Conservation (phyloP, 2,113 vertebrate species). For the Sprattus sprattus region DNA sequence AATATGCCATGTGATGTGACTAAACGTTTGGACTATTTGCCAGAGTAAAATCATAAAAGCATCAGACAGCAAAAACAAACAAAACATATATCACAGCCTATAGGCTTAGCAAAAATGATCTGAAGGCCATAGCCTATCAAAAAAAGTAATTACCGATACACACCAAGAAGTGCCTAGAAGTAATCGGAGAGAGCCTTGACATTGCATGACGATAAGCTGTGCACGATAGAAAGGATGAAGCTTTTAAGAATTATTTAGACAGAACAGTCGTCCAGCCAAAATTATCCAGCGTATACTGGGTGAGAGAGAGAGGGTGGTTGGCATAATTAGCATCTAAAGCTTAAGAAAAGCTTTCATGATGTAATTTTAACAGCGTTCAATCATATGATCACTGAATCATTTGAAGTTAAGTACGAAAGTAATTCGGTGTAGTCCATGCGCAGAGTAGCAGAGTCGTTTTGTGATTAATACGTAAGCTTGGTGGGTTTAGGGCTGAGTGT, state of each 20-base stretch:
- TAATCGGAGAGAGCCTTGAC: background rate
- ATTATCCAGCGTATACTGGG: background rate
- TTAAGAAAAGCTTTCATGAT: no score
- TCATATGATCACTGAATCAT: background rate
- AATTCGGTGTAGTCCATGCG: background rate
- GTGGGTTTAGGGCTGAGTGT: no score
- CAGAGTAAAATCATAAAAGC: background rate
- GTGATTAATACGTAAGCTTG: no score
- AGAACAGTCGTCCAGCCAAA: background rate
- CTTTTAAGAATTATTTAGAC: background rate
- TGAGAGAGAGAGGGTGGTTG: no score
- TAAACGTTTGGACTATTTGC: background rate
- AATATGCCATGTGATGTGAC: conserved; percentile 8
- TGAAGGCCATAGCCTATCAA: background rate
- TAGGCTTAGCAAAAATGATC: background rate
- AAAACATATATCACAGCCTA: background rate
- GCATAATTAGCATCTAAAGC: no score
- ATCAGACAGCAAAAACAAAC: background rate
- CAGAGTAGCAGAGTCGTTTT: no score
- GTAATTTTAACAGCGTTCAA: background rate
- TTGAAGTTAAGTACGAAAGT: background rate
- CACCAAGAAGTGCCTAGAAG: background rate
- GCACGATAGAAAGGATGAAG: background rate
- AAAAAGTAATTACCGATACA: background rate
- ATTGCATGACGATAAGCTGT: background rate